Conservation (phyloP, 2,113 vertebrate species). For the Dasypus novemcinctus region DNA sequence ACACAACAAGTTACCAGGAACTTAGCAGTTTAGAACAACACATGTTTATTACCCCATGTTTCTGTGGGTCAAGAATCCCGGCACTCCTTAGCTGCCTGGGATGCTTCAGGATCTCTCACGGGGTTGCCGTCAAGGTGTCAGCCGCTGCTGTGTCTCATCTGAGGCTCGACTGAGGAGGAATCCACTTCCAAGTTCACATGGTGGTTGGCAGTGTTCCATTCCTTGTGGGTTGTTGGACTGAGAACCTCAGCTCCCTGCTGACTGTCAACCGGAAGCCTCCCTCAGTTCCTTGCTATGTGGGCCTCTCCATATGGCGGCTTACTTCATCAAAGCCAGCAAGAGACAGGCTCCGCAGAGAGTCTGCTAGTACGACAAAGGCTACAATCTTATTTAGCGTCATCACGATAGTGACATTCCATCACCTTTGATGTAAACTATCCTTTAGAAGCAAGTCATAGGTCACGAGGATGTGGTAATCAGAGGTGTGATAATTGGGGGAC, state of each 20-base stretch:
- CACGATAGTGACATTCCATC: background rate
- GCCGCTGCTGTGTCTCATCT: background rate
- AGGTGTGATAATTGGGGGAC: background rate
- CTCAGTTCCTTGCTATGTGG: background rate
- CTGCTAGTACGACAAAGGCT: background rate
- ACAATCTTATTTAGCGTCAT: background rate
- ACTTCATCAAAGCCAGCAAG: background rate
- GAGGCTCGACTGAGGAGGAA: background rate
- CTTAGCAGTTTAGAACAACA: background rate
- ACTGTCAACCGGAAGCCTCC: background rate
- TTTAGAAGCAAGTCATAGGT: background rate
- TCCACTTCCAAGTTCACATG: background rate
- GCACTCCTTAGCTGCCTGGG: background rate
- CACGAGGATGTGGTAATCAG: background rate
- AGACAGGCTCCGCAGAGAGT: background rate
- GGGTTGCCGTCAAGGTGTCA: too few relatives aligned
- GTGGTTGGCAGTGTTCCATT: background rate
- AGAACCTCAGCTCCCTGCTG: background rate
- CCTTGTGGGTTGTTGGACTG: background rate
- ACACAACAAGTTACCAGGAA: background rate
- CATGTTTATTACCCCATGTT: too few relatives aligned
- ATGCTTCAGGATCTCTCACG: background rate
- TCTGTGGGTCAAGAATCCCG: background rate
- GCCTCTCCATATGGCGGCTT: background rate
- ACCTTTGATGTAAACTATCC: background rate